Evolutionary conservation across 2,797 vertebrate species (phyloP).

Genomic region (Clarias pachynema): DNA sequence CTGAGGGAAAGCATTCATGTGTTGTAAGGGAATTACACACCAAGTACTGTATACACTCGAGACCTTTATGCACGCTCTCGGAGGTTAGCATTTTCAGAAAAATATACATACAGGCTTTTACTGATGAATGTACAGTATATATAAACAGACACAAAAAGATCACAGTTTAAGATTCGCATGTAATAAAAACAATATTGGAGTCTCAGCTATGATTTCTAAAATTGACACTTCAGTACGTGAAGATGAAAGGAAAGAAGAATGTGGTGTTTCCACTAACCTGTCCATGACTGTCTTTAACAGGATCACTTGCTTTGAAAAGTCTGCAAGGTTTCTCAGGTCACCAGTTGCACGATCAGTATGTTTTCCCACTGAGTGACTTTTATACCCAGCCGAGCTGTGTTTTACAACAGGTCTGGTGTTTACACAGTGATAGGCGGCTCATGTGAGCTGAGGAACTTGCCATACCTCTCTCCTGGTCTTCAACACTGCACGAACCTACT

Average conservation of each 20-base stretch:
- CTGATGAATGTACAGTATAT: not conserved
- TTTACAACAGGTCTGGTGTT: slow-evolving; percentile 57
- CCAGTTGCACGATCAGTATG: slow-evolving; percentile 48
- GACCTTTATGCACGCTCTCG: not conserved
- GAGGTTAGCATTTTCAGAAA: not conserved
- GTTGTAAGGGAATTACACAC: slow-evolving; percentile 13
- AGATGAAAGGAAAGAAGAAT: not conserved
- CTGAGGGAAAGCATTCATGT: slow-evolving; percentile 19
- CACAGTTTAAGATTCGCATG: not conserved
- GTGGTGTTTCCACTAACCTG: not conserved
- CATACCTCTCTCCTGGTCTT: slow-evolving; percentile 39
- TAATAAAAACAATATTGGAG: not conserved
- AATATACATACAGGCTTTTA: not conserved
- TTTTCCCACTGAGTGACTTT: slow-evolving; percentile 62
- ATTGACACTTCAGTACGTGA: not conserved
- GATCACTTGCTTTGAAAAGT: not conserved
- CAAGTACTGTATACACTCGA: not conserved
- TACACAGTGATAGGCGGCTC: slow-evolving; percentile 55
- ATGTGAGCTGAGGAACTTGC: slow-evolving; percentile 49
- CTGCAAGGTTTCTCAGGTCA: slow-evolving; percentile 41
- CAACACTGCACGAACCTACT: slow-evolving; percentile 28
- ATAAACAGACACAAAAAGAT: too few species aligned
- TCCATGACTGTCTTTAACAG: not conserved
- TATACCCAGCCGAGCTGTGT: slow-evolving; percentile 51
- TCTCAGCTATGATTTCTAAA: not conserved